These are phyloP conservation scores for Peucedramus taeniatus DNA, from an alignment of 2,113 vertebrate species.

Conservation along the genomic window DNA sequence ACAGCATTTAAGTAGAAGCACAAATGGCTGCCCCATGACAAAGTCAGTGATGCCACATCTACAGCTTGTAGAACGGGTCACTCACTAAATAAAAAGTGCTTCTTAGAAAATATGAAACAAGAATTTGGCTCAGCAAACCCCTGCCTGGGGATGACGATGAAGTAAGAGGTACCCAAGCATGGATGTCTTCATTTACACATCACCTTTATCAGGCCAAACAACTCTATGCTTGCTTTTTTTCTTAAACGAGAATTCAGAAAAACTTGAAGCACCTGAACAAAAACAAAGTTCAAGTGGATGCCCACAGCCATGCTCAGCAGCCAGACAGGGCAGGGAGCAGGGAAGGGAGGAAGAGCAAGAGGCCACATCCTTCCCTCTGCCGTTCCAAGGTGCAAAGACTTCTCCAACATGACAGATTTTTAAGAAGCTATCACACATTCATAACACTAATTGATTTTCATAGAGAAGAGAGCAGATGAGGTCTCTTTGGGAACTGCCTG, in stretches of 20 bases:
- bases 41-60: background rate
- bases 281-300: background rate
- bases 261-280: background rate
- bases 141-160: background rate
- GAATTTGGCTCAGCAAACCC: background rate
- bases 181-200: background rate
- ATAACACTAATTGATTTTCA: conserved; percentile 75
- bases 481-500: conserved; percentile 69
- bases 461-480: conserved; percentile 63
- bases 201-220: background rate
- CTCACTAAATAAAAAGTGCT: background rate
- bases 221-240: background rate
- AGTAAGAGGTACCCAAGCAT: background rate
- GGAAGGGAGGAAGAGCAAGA: background rate
- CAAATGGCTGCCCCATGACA: background rate
- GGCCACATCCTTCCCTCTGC: background rate
- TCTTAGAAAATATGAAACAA: background rate
- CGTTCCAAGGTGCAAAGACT: conserved; percentile 36
- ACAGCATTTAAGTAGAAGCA: background rate
- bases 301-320: background rate
- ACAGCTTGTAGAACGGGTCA: background rate
- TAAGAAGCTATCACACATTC: conserved; percentile 68
- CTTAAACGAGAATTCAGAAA: background rate
- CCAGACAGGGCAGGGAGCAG: background rate
- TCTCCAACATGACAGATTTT: conserved; percentile 43